phyloP scores from a whole-genome alignment of 2,113 vertebrate genomes.

The Tenebrosternarchus preto region DNA sequence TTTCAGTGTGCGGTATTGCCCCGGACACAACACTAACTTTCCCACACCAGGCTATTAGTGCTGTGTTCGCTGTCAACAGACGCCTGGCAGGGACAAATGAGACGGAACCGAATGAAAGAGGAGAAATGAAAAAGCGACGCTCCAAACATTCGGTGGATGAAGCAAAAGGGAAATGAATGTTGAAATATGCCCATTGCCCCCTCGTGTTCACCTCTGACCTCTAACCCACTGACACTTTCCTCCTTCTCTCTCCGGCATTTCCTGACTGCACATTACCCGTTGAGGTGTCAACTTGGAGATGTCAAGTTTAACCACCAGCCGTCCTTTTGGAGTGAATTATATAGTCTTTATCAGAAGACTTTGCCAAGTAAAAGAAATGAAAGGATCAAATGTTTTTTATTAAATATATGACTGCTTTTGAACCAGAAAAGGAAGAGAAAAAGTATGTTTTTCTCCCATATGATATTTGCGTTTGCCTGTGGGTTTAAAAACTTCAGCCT shows the following conservation, averaged over 20 bases:
- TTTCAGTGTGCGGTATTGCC: constrained; percentile 45
- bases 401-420: constrained; percentile 21
- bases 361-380: constrained; percentile 32
- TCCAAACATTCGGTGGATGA: constrained; percentile 60
- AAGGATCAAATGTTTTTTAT: constrained; percentile 28
- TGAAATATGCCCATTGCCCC: constrained; percentile 67
- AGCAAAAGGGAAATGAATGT: constrained; percentile 68
- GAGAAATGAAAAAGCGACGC: constrained; percentile 55
- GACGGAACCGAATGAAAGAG: constrained; percentile 59
- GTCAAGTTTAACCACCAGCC: constrained; percentile 36
- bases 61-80: constrained; percentile 67
- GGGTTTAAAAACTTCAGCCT: constrained; percentile 35
- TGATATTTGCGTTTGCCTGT: constrained; percentile 72
- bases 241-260: constrained; percentile 65
- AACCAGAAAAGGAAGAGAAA: constrained; percentile 36
- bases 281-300: constrained; percentile 53
- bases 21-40: constrained; percentile 54
- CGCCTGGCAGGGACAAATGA: constrained; percentile 62
- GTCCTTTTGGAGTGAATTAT: constrained; percentile 44
- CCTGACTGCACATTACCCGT: constrained; percentile 60
- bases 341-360: constrained; percentile 27
- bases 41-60: constrained; percentile 60
- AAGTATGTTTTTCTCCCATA: constrained; percentile 60
- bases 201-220: constrained; percentile 57
- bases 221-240: constrained; percentile 60